Base-by-base conservation (phyloP, 2,797 vertebrate genomes). In the Corythornis leucogaster region DNA sequence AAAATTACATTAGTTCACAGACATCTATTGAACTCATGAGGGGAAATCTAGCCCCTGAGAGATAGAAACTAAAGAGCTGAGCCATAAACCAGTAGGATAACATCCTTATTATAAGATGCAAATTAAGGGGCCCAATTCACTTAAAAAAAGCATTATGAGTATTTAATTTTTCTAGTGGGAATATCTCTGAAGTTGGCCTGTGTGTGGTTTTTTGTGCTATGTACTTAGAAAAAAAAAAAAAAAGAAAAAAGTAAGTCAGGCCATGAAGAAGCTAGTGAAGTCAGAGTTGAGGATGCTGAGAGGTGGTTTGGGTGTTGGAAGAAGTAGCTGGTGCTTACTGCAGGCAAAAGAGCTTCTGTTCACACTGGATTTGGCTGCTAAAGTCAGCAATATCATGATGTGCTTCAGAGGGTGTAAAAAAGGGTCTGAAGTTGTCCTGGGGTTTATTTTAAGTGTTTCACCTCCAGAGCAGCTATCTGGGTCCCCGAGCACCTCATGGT, bases 91-190 rank as follows among this genome's bases (percentile, higher is more conserved):
- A 97, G 97, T 97, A 92, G 25, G 96, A 98, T 98, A 98, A 97
- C 97, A 98, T 98, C 97, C 98, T 98, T 98, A 98, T 98, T 98
- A 98, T 97, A 97, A 97, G 97, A 98, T 98, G 97, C 97, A 98
- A 98, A 98, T 98, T 96, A 97, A 98, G 96, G 96, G 96, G 92
- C 96, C 96, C 97, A 97, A 97, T 97, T 98, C 97, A 97, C 97
- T 98, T 97, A 97, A 97, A 98, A 97, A 97, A 98, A 97, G 97
- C 97, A 97, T 97, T 98, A 97, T 95, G 97, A 97, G 97, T 98
- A 97, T 98, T 98, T 98, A 98, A 98, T 98, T 97, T 98, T 98
- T 97, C 97, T 98, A 97, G 95, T 96, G 97, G 98, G 97, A 98
- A 97, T 97, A 97, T 94, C 96, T 97, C 97, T 96, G 96, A 97